These are phyloP conservation scores for Schizopygopsis pylzovi DNA, from an alignment of 2,797 vertebrate species.

Conservation along the genomic window DNA sequence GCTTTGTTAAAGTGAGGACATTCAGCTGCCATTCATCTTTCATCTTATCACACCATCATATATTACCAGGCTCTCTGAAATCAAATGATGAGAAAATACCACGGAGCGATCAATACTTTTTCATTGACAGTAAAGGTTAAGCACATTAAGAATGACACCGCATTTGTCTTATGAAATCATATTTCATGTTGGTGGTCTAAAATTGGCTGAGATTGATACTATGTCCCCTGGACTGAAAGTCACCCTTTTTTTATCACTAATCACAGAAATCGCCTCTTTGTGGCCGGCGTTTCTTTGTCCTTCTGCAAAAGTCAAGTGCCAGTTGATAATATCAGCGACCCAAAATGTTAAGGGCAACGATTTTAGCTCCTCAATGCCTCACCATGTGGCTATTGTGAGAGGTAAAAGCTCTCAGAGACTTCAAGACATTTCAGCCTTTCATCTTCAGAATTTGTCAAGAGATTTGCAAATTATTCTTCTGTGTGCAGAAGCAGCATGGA, in stretches of 20 bases:
- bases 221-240: conserved; percentile 80
- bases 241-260: conserved; percentile 77
- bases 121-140: conserved; percentile 91
- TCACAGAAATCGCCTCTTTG: conserved; percentile 80
- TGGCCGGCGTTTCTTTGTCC: conserved; percentile 71
- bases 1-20: conserved; percentile 75
- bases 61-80: conserved; percentile 87
- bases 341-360: conserved; percentile 59
- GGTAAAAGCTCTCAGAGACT: conserved; percentile 47
- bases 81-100: conserved; percentile 87
- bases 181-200: conserved; percentile 87
- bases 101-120: conserved; percentile 86
- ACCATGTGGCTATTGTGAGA: conserved; percentile 51
- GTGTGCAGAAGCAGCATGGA: background rate
- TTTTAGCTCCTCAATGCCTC: conserved; percentile 55
- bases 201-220: conserved; percentile 88
- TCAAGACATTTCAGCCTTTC: conserved; percentile 35
- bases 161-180: conserved; percentile 90
- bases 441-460: conserved; percentile 11
- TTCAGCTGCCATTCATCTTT: conserved; percentile 79
- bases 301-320: conserved; percentile 70
- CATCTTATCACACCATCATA: conserved; percentile 78
- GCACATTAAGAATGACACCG: conserved; percentile 89
- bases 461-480: conserved; percentile 31
- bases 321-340: conserved; percentile 63